Percentiles rank a stretch among this genome's conserved stretches.
Conservation (phyloP, 2,888 invertebrate species). For the Blastobasis adustella region DNA sequence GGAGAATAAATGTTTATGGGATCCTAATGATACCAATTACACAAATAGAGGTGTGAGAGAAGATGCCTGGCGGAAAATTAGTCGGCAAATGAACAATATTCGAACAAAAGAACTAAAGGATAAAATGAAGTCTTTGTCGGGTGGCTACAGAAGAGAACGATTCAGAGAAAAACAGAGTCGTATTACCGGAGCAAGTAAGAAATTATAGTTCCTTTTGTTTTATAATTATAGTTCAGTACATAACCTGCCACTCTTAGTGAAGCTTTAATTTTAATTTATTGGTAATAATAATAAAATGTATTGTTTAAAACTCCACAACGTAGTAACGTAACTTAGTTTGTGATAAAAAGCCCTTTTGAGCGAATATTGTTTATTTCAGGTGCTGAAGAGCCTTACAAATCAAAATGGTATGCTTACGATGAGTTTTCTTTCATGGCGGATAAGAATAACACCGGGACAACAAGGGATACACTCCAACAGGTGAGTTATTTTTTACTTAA, state of each 20-base stretch:
- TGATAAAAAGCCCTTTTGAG: neutral
- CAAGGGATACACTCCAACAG: neutral
- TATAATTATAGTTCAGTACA: neutral
- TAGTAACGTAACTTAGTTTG: neutral
- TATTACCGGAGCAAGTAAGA: constrained; percentile 18
- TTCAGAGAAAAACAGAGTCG: constrained; percentile 18
- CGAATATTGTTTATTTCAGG: constrained; percentile 13
- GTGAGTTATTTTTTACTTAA: too few species aligned
- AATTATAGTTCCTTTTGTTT: neutral
- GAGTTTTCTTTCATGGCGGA: constrained; percentile 20
- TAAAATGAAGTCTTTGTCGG: constrained; percentile 20
- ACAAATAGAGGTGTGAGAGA: constrained; percentile 23
- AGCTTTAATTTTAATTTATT: neutral
- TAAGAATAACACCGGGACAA: constrained; percentile 18
- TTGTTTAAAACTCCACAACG: neutral
- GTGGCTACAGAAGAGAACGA: constrained; percentile 20
- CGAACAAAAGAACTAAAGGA: constrained; percentile 14
- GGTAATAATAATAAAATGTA: neutral
- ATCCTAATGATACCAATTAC: constrained; percentile 19
- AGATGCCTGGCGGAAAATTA: constrained; percentile 21
- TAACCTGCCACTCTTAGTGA: neutral
- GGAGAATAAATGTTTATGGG: constrained; percentile 17
- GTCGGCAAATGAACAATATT: constrained; percentile 10
- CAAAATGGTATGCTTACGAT: constrained; percentile 13
- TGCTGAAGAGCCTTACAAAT: constrained; percentile 10